Evolutionary conservation across 2,113 vertebrate genomes (phyloP).

Genomic region (Hydropotes inermis): DNA sequence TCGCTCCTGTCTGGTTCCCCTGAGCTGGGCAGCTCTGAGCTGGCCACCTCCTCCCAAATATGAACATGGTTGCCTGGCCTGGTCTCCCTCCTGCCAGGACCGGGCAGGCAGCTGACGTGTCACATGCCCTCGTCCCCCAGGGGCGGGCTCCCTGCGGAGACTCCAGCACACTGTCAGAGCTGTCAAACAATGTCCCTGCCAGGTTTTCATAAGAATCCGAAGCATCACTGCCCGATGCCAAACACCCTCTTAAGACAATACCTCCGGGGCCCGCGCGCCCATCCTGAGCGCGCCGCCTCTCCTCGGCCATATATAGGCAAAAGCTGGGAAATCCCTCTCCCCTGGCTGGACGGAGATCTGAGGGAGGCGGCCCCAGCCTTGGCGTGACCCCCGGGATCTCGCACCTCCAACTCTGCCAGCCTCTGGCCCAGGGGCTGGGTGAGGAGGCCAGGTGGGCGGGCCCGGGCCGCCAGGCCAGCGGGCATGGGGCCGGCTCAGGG

Average conservation of each 20-base stretch:
- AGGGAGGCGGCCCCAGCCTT: not conserved
- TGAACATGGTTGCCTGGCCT: not conserved
- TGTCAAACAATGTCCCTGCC: conserved; percentile 82
- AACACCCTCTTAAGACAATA: conserved; percentile 79
- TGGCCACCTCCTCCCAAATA: accelerated
- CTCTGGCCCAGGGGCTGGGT: accelerated
- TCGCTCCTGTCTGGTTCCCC: accelerated
- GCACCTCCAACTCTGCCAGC: not conserved
- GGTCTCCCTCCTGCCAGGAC: not conserved
- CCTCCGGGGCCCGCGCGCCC: not conserved
- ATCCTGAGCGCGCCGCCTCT: not conserved
- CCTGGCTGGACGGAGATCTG: not conserved
- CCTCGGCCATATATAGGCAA: conserved; percentile 84
- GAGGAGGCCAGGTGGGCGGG: not conserved
- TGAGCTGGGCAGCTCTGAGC: accelerated
- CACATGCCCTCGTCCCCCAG: not conserved
- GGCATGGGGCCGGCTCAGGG: not conserved
- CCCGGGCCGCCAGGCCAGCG: accelerated
- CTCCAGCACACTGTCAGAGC: conserved; percentile 70
- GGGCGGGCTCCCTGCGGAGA: not conserved
- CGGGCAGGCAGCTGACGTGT: not conserved
- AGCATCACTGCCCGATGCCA: conserved; percentile 66
- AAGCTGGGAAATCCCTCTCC: conserved; percentile 82
- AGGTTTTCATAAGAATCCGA: conserved; percentile 76
- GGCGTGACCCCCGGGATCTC: not conserved